These are phyloP conservation scores for Nerophis ophidion DNA, from an alignment of 2,113 vertebrate genomes.

Conservation along the genomic window DNA sequence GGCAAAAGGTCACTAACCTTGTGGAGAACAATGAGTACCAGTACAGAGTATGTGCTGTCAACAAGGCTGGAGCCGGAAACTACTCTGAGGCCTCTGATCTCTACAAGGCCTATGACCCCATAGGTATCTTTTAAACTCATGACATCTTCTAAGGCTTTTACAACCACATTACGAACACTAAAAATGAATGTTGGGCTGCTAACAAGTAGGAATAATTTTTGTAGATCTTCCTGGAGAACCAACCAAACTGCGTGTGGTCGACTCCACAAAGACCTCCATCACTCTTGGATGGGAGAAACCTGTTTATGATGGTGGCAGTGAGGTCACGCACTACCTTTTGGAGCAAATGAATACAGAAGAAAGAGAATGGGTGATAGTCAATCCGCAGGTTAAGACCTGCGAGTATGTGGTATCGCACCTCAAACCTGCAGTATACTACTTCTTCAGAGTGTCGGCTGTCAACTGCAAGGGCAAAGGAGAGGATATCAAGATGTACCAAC, in stretches of 20 bases:
- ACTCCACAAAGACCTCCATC: conserved; percentile 94
- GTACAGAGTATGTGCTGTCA: conserved; percentile 89
- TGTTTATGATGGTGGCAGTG: conserved; percentile 92
- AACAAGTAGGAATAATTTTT: conserved; percentile 4
- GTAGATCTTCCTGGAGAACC: conserved; percentile 91
- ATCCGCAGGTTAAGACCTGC: conserved; percentile 86
- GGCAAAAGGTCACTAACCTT: conserved; percentile 88
- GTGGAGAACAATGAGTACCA: conserved; percentile 88
- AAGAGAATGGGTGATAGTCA: conserved; percentile 86
- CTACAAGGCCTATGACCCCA: conserved; percentile 87
- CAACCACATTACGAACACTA: not conserved
- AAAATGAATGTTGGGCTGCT: not conserved
- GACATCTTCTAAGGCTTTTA: not conserved
- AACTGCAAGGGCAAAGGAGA: conserved; percentile 89
- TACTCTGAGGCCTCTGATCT: conserved; percentile 91
- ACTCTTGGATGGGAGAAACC: conserved; percentile 93
- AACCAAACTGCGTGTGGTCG: conserved; percentile 86
- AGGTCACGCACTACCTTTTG: conserved; percentile 83
- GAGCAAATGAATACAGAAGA: conserved; percentile 86
- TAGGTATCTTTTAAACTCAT: conserved; percentile 72
- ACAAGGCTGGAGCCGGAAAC: conserved; percentile 90
- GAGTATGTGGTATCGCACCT: conserved; percentile 91
- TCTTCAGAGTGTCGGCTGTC: conserved; percentile 89
- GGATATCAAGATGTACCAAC: conserved; percentile 87
- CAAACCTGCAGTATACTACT: conserved; percentile 87